These are phyloP conservation scores for Lasioglossum oenotherae DNA, from an alignment of 2,888 invertebrate genomes.

Conservation along the genomic window DNA sequence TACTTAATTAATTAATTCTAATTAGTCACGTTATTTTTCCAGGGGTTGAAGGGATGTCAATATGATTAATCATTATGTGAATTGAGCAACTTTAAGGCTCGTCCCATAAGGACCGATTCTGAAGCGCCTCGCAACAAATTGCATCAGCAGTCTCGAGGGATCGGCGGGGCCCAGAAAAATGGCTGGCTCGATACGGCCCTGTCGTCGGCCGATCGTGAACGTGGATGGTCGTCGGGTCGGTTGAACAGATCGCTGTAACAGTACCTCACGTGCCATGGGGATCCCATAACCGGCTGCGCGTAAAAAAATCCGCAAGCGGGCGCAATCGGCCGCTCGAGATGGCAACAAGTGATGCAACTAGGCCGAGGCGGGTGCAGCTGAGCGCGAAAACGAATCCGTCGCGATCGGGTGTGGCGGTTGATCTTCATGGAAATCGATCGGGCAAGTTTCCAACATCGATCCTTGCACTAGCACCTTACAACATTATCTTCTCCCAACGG, in stretches of 20 bases:
- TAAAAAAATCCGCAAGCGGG: slow-evolving; percentile 47
- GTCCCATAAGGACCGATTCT: not conserved
- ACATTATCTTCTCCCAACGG: not conserved
- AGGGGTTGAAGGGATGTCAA: no score
- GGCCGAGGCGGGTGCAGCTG: slow-evolving; percentile 38
- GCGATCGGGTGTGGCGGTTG: slow-evolving; percentile 5
- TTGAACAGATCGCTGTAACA: slow-evolving; percentile 61
- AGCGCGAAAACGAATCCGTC: slow-evolving; percentile 23
- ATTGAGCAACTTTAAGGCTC: not conserved
- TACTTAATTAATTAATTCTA: not conserved
- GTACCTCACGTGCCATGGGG: slow-evolving; percentile 61
- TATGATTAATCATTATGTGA: not conserved
- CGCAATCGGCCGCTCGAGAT: slow-evolving; percentile 44
- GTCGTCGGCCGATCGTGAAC: slow-evolving; percentile 49
- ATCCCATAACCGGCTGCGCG: slow-evolving; percentile 61
- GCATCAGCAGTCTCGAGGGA: not conserved
- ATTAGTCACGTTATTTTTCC: no score
- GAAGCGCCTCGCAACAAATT: not conserved
- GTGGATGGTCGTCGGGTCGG: slow-evolving; percentile 52
- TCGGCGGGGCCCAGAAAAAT: slow-evolving; percentile 7
- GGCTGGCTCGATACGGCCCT: slow-evolving; percentile 35
- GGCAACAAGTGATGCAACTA: slow-evolving; percentile 37
- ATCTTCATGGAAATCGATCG: slow-evolving; percentile 29
- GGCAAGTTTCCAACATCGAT: not conserved
- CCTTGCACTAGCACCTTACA: no score